phyloP scores from a whole-genome alignment of 2,113 vertebrate genomes.

The Psilopsiagon aymara region DNA sequence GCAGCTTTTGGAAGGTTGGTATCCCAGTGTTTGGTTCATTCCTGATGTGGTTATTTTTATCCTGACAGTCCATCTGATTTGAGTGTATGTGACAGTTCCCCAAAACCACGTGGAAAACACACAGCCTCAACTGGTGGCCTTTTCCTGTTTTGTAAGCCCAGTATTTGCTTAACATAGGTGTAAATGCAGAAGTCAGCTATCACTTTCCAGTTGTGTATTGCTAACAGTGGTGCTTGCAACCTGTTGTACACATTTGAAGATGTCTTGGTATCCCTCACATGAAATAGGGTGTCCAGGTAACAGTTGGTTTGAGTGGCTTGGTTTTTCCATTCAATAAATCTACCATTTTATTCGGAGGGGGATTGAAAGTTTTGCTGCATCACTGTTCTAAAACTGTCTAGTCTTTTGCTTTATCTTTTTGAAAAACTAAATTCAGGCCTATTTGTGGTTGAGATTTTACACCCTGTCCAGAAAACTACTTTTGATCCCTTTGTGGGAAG shows the following conservation, averaged over 20 bases:
- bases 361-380: background rate
- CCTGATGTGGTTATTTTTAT: background rate
- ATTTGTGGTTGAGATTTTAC: background rate
- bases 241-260: accelerated
- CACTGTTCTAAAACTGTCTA: background rate
- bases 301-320: background rate
- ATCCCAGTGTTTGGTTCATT: background rate
- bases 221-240: background rate
- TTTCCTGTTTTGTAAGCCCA: background rate
- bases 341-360: background rate
- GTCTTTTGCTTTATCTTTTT: background rate
- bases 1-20: background rate
- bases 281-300: background rate
- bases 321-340: background rate
- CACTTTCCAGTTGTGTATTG: background rate
- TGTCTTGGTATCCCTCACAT: background rate
- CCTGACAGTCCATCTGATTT: background rate
- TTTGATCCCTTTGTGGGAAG: background rate
- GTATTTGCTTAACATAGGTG: background rate
- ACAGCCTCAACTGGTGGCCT: background rate
- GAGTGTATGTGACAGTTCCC: background rate
- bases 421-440: background rate
- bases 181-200: background rate
- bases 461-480: background rate
- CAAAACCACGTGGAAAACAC: background rate